phyloP scores from a whole-genome alignment of 1,140 invertebrate genomes.

The Drosophila equinoxialis region DNA sequence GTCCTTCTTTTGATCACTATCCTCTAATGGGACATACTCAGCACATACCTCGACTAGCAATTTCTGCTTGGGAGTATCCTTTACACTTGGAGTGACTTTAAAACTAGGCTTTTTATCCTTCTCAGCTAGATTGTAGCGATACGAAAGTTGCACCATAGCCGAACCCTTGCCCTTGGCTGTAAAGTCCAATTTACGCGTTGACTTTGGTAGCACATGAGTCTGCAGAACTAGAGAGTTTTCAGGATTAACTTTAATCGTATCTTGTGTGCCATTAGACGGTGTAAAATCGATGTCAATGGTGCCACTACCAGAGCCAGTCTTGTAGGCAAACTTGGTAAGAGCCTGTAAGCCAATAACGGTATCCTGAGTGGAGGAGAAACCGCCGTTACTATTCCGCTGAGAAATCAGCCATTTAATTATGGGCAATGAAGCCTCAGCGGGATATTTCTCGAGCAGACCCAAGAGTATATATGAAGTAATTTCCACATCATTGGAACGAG shows the following conservation, averaged over 20 bases:
- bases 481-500: slow-evolving; percentile 88
- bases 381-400: slow-evolving; percentile 90
- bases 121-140: slow-evolving; percentile 91
- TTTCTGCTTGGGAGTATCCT: slow-evolving; percentile 88
- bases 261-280: slow-evolving; percentile 48
- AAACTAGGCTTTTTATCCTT: slow-evolving; percentile 92
- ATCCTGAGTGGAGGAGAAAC: slow-evolving; percentile 90
- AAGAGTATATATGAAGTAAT: slow-evolving; percentile 90
- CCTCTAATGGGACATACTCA: slow-evolving; percentile 61
- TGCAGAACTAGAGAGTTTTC: slow-evolving; percentile 84
- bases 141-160: slow-evolving; percentile 90
- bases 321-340: slow-evolving; percentile 85
- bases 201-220: slow-evolving; percentile 75
- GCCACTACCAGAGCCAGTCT: slow-evolving; percentile 66
- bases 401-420: slow-evolving; percentile 89
- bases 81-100: slow-evolving; percentile 90
- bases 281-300: slow-evolving; percentile 64
- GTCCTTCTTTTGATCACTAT: slow-evolving; percentile 50
- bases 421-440: slow-evolving; percentile 85
- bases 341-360: slow-evolving; percentile 88
- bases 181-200: slow-evolving; percentile 84
- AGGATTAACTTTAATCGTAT: slow-evolving; percentile 78
- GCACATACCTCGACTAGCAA: slow-evolving; percentile 90
- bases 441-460: slow-evolving; percentile 85
- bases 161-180: slow-evolving; percentile 89